Base-by-base conservation (phyloP, 2,888 invertebrate genomes). In the Brachypalpus laphriformis region DNA sequence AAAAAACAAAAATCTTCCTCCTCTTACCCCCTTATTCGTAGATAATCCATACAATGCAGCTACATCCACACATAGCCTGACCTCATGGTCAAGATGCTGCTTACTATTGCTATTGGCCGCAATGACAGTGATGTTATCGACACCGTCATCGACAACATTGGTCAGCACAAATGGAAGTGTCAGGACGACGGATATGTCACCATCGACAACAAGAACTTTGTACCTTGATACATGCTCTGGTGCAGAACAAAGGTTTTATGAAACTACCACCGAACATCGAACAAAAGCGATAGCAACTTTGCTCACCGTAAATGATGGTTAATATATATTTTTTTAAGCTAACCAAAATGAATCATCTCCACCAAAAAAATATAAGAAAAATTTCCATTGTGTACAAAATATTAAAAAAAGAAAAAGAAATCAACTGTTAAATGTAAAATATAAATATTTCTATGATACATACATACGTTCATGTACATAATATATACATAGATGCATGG, bases 21-120 rank as follows among this genome's bases (percentile, higher is more conserved):
- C 77, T 87, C 66, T 81, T 72, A 82, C 86, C 76, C 82, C 78
- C 76, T 78, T 87, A 82, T 88, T 88, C 87, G 86, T 88, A 89
- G 89, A 89, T 89, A 89, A 89, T 87, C 89, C 89, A 54, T 89
- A 89, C 87, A 89, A 87, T 76, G 88, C 88, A 83, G 88, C 83
- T 37, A 61, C 87, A 85, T 82, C 87, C 77, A 74, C 49, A 45
- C 70, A 66, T 56, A 76, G 54, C 49, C 51, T 40, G 65, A 47
- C 65, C 47, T 56, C 85, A 61, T 76, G 71, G 80, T 80, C 82
- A 40, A 72, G 80, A 65, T 76, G 71, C 72, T 82, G 71, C 42
- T 49, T 80, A 25, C 34, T 76, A 22, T 14, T 83, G 14, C 59
- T 87, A 8, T 68, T 83, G 47, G 76, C 80, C 56, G 83, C 72